Evolutionary conservation across 2,888 invertebrate genomes (phyloP).

Genomic region (Elegia similella): DNA sequence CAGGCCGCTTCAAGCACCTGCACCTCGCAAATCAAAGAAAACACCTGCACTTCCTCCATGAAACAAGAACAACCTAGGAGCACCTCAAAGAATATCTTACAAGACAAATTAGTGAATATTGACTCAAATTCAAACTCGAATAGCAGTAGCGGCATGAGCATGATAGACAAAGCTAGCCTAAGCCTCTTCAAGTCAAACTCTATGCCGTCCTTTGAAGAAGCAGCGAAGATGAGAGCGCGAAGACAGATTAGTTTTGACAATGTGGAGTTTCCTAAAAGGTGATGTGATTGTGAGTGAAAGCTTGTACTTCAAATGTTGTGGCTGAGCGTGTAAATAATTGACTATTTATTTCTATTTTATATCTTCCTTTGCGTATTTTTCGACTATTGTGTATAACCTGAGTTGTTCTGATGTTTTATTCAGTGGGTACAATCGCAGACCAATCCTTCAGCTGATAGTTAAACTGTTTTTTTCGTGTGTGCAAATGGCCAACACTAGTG

Average conservation of each 20-base stretch:
- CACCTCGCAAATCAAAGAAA: constrained; percentile 69
- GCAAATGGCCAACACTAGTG: too few relatives aligned
- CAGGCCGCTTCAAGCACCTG: constrained; percentile 43
- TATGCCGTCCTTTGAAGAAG: constrained; percentile 72
- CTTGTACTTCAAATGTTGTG: background rate
- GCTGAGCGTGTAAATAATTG: background rate
- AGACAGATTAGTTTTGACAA: constrained; percentile 84
- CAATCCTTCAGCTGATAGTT: too few relatives aligned
- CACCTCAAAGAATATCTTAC: constrained; percentile 65
- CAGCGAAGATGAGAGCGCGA: constrained; percentile 76
- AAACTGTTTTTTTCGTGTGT: too few relatives aligned
- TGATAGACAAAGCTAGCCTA: constrained; percentile 53
- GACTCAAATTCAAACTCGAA: constrained; percentile 54
- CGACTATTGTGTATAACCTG: background rate
- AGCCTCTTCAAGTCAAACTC: constrained; percentile 65
- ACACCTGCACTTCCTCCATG: constrained; percentile 46
- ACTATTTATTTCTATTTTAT: constrained; percentile 2
- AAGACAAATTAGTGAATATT: constrained; percentile 74
- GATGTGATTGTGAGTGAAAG: constrained; percentile 35
- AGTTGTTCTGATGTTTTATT: background rate
- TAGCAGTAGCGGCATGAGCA: constrained; percentile 57
- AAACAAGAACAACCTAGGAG: constrained; percentile 60
- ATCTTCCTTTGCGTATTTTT: background rate
- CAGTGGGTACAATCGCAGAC: too few relatives aligned
- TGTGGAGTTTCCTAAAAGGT: constrained; percentile 72